Conservation (phyloP, 2,797 vertebrate genomes). For the Momotus momota region DNA sequence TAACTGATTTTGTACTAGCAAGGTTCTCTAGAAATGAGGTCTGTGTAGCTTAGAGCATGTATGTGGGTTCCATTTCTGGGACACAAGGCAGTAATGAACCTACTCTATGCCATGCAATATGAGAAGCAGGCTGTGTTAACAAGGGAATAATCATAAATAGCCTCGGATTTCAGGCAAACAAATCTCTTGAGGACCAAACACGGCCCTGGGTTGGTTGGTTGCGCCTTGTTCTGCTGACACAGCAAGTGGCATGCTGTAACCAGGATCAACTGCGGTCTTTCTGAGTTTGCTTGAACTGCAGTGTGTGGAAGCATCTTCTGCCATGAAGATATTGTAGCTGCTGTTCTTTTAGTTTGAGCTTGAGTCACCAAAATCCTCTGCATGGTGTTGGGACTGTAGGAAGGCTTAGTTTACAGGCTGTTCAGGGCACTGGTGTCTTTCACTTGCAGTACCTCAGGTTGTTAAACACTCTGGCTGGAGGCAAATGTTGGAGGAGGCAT, state of each 20-base stretch:
- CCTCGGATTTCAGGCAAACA: neutral
- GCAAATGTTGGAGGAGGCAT: neutral
- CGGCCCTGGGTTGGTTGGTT: neutral
- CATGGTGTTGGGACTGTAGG: neutral
- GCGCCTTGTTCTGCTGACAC: neutral
- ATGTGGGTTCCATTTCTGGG: neutral
- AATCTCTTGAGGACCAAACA: neutral
- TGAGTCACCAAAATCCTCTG: neutral
- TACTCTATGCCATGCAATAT: neutral
- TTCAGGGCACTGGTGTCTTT: neutral
- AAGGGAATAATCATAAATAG: neutral
- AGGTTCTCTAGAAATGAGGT: neutral
- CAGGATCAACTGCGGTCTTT: neutral
- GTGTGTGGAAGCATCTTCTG: neutral
- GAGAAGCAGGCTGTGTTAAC: neutral
- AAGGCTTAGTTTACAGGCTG: neutral
- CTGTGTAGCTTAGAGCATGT: neutral
- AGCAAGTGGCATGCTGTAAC: neutral
- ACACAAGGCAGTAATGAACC: neutral
- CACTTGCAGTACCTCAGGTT: neutral
- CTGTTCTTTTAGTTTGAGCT: neutral
- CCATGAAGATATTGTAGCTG: neutral
- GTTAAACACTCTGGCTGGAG: neutral
- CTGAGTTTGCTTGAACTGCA: neutral
- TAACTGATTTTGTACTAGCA: neutral